These are phyloP conservation scores for Cephus spinipes DNA, from an alignment of 2,888 invertebrate species.

Conservation along the genomic window DNA sequence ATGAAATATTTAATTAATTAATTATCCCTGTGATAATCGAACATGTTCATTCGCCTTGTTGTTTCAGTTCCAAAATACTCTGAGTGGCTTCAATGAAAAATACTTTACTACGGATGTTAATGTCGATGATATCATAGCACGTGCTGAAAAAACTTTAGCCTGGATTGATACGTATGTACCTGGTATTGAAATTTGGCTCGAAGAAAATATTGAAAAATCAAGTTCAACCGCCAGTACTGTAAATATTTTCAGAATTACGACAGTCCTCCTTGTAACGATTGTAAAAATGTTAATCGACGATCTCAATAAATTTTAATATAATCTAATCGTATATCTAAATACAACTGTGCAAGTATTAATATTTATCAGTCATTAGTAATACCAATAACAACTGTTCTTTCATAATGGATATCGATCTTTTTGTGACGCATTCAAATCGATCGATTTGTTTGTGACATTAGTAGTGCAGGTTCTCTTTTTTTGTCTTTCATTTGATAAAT, in stretches of 20 bases:
- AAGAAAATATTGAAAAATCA: neutral
- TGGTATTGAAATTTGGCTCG: neutral
- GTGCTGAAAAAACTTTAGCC: conserved; percentile 30
- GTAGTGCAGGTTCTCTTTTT: neutral
- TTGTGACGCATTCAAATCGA: neutral
- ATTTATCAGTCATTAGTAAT: neutral
- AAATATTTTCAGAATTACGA: neutral
- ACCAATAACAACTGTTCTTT: neutral
- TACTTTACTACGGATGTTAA: neutral
- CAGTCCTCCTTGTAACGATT: neutral
- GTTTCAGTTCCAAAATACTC: neutral
- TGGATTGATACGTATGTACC: conserved; percentile 41
- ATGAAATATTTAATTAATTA: neutral
- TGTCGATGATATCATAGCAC: neutral
- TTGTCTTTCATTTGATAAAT: neutral
- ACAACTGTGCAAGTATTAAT: neutral
- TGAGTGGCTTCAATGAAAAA: neutral
- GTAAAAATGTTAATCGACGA: neutral
- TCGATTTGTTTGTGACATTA: neutral
- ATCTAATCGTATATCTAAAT: neutral
- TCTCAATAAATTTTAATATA: neutral
- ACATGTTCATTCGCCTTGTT: neutral
- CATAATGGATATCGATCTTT: neutral
- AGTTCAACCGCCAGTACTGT: neutral
- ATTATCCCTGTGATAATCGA: neutral